A percentile compares a stretch with the other conserved stretches of the same genome.
phyloP scores from a whole-genome alignment of 2,797 vertebrate genomes.

The Acipenser ruthenus region DNA sequence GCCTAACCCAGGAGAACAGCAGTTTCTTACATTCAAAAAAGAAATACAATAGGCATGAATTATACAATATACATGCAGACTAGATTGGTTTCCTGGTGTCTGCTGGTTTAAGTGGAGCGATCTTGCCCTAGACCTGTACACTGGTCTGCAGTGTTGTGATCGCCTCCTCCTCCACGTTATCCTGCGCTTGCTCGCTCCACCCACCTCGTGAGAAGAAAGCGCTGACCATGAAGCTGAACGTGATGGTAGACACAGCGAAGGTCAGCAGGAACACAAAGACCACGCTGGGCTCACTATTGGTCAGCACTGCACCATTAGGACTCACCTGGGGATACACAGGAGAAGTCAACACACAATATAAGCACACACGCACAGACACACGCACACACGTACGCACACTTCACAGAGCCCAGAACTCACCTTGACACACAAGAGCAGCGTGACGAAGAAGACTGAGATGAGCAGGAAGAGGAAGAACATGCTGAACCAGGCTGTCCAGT shows the following conservation, averaged over 20 bases:
- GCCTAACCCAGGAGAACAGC: too few relatives aligned
- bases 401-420: conserved; percentile 46
- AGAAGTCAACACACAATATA: too few relatives aligned
- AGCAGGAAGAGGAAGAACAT: conserved; percentile 87
- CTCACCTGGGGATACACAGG: conserved; percentile 60
- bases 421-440: conserved; percentile 80
- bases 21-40: too few relatives aligned
- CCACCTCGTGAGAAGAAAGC: conserved; percentile 90
- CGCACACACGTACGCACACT: background rate
- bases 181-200: background rate
- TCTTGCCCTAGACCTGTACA: too few relatives aligned
- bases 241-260: conserved; percentile 80
- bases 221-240: conserved; percentile 98
- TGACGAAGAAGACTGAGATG: conserved; percentile 78
- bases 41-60: too few relatives aligned
- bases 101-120: too few relatives aligned
- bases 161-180: too few relatives aligned
- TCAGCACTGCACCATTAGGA: conserved; percentile 76
- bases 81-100: too few relatives aligned
- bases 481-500: conserved; percentile 93
- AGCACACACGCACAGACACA: background rate
- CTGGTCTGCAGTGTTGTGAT: too few relatives aligned
- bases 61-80: too few relatives aligned
- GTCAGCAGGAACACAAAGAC: conserved; percentile 79
- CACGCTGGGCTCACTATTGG: conserved; percentile 80